Conservation (phyloP, 2,888 invertebrate genomes). For the Drosophila monieri region DNA sequence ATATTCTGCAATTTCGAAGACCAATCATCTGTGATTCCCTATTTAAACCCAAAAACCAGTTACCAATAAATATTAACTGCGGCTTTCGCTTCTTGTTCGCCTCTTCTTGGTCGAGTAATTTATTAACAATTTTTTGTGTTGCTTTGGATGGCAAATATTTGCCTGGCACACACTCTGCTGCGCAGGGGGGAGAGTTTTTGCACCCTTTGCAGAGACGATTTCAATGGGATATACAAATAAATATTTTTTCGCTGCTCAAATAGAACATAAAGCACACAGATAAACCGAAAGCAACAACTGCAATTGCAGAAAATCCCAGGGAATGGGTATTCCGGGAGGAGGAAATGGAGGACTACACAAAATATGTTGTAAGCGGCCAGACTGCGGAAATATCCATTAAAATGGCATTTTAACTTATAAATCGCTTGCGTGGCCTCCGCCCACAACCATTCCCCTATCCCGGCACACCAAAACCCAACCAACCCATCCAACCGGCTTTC, state of each 20-base stretch:
- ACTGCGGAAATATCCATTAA: slow-evolving; percentile 77
- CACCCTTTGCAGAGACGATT: slow-evolving; percentile 6
- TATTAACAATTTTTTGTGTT: slow-evolving; percentile 49
- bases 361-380: slow-evolving; percentile 59
- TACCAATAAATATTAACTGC: slow-evolving; percentile 44
- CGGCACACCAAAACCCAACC: not conserved
- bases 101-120: slow-evolving; percentile 37
- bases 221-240: slow-evolving; percentile 47
- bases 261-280: slow-evolving; percentile 45
- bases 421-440: slow-evolving; percentile 55
- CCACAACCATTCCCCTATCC: not conserved
- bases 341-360: slow-evolving; percentile 30
- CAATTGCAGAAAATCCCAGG: slow-evolving; percentile 12
- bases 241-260: slow-evolving; percentile 42
- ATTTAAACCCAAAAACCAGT: slow-evolving; percentile 4
- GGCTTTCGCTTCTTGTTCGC: slow-evolving; percentile 32
- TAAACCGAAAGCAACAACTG: slow-evolving; percentile 28
- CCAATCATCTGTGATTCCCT: slow-evolving; percentile 2
- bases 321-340: not conserved
- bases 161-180: slow-evolving; percentile 18
- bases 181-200: not conserved
- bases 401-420: slow-evolving; percentile 76
- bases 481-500: not conserved
- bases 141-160: slow-evolving; percentile 46
- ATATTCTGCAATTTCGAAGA: not conserved